Percentiles rank a stretch among this genome's conserved stretches.
Conservation (phyloP, 2,113 vertebrate species). For the Sialia sialis region DNA sequence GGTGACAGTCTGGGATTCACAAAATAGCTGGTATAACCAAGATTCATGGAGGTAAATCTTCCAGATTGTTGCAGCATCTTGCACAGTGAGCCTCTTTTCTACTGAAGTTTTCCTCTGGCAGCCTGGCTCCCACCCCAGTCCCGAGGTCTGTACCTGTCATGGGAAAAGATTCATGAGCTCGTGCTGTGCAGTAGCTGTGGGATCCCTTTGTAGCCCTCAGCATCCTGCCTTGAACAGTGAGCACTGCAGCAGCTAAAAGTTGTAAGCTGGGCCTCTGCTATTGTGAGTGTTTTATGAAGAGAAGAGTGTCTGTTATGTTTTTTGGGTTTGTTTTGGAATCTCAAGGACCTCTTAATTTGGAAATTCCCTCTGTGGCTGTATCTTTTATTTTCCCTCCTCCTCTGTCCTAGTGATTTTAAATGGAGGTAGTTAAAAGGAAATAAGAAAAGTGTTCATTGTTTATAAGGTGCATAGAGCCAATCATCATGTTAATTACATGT, state of each 20-base stretch:
- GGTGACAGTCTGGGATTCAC: not conserved
- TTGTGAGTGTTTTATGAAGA: not conserved
- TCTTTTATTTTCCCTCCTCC: accelerated
- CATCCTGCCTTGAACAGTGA: not conserved
- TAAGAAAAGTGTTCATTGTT: not conserved
- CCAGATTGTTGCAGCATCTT: not conserved
- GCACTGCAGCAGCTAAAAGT: not conserved
- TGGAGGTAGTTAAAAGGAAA: not conserved
- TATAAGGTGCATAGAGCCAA: not conserved
- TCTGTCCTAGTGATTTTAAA: not conserved
- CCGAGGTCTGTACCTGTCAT: constrained; percentile 29
- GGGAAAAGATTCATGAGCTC: not conserved
- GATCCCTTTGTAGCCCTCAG: not conserved
- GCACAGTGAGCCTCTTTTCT: not conserved
- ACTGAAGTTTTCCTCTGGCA: not conserved
- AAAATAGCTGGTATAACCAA: not conserved
- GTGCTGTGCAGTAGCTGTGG: not conserved
- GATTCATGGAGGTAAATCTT: not conserved
- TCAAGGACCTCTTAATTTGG: constrained; percentile 13
- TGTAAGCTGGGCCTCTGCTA: not conserved
- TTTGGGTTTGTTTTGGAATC: not conserved
- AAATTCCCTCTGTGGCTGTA: not conserved
- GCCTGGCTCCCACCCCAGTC: constrained; percentile 15
- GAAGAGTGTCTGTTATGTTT: constrained; percentile 5
- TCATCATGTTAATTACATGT: not conserved